Conservation (phyloP, 2,797 vertebrate species). For the Tadarida brasiliensis region DNA sequence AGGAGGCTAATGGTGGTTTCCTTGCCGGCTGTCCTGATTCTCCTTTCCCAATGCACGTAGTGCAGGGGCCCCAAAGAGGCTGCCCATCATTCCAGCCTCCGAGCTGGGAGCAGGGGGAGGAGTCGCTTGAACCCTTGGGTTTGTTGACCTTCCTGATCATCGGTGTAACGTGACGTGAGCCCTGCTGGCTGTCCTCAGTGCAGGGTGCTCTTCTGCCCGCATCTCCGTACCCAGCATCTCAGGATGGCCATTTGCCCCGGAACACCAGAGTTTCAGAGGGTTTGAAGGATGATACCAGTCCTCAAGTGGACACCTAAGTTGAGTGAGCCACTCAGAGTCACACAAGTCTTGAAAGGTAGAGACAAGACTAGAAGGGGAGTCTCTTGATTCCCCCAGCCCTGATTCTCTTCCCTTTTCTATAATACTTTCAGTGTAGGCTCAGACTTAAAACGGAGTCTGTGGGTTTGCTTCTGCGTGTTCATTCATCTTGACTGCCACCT, state of each 20-base stretch:
- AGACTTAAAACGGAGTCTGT: neutral
- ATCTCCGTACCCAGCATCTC: neutral
- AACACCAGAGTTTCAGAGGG: neutral
- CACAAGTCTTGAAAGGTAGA: neutral
- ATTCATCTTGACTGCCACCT: neutral
- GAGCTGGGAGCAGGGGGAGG: neutral
- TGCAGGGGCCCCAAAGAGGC: neutral
- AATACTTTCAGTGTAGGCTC: neutral
- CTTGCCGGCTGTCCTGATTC: neutral
- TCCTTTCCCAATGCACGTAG: neutral
- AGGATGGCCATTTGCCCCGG: neutral
- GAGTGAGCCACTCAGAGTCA: neutral
- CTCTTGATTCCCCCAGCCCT: neutral
- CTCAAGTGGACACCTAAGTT: neutral
- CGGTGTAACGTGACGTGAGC: neutral
- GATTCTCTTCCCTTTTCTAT: neutral
- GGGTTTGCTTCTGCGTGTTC: neutral
- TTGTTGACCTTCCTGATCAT: neutral
- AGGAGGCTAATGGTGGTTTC: neutral
- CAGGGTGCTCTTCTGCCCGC: neutral
- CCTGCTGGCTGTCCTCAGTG: neutral
- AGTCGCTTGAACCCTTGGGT: neutral
- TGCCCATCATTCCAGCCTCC: neutral
- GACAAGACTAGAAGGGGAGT: neutral
- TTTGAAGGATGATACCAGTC: neutral